Evolutionary conservation across 2,888 invertebrate species (phyloP).

Genomic region (Acanthosepion esculentum): DNA sequence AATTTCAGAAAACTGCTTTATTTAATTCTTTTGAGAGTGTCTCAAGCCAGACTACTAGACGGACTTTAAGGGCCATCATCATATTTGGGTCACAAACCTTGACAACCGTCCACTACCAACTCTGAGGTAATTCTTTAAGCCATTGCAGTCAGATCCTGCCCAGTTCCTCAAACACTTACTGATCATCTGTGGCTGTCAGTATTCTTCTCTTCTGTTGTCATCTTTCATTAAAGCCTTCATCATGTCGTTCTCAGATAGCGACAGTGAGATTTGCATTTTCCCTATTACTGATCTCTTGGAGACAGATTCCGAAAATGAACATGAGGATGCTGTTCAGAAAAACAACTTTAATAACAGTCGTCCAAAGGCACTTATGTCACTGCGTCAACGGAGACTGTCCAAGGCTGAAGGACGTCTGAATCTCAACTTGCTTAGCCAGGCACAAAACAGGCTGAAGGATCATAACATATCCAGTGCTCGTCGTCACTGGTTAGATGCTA

Average conservation of each 20-base stretch:
- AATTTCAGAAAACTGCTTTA: neutral
- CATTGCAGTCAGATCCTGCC: neutral
- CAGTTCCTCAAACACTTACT: neutral
- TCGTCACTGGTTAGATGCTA: slow-evolving; percentile 67
- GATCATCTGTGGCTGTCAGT: neutral
- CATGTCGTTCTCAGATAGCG: slow-evolving; percentile 55
- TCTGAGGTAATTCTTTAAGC: neutral
- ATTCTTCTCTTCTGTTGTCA: neutral
- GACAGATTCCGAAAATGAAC: slow-evolving; percentile 50
- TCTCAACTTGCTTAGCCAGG: neutral
- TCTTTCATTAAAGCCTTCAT: neutral
- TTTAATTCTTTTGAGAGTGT: neutral
- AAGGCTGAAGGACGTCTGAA: slow-evolving; percentile 55
- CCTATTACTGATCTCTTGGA: slow-evolving; percentile 61
- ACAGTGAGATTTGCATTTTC: slow-evolving; percentile 64
- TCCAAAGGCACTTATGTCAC: slow-evolving; percentile 61
- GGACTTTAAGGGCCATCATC: neutral
- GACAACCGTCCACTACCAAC: neutral
- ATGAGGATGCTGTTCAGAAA: slow-evolving; percentile 50
- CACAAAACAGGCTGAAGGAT: slow-evolving; percentile 34
- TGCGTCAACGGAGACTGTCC: slow-evolving; percentile 65
- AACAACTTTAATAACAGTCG: slow-evolving; percentile 52
- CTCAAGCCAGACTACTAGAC: neutral
- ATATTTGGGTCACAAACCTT: neutral
- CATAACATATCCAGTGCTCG: slow-evolving; percentile 46